These are phyloP conservation scores for Rynchops niger DNA, from an alignment of 2,113 vertebrate genomes.

Conservation along the genomic window DNA sequence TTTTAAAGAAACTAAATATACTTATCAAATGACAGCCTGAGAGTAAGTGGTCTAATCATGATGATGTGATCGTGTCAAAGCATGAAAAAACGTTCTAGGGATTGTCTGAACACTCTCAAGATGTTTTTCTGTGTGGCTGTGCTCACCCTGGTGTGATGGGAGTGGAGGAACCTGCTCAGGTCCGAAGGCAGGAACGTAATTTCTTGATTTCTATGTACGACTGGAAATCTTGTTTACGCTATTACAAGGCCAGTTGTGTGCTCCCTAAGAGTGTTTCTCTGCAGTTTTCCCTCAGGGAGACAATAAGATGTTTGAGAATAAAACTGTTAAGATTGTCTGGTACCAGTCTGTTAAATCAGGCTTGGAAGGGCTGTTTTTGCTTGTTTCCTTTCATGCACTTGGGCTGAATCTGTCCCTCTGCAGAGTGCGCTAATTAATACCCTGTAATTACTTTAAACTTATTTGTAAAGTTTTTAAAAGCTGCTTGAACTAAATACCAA, in stretches of 20 bases:
- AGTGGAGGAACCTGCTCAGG: not conserved
- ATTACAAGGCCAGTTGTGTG: not conserved
- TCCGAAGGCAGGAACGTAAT: not conserved
- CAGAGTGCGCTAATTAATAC: not conserved
- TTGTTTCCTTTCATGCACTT: not conserved
- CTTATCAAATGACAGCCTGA: not conserved
- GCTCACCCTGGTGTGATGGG: rapidly evolving
- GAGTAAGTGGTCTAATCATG: not conserved
- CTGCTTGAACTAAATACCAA: slow-evolving; percentile 10
- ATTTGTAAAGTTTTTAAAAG: not conserved
- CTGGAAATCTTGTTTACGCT: not conserved
- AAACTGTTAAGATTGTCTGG: not conserved
- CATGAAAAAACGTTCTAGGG: not conserved
- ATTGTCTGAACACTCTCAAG: not conserved
- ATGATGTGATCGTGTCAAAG: not conserved
- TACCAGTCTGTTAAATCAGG: not conserved
- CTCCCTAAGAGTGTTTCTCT: not conserved
- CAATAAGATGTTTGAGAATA: not conserved
- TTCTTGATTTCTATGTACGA: not conserved
- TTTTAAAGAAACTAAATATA: not conserved
- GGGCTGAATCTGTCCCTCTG: not conserved
- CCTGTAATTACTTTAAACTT: not conserved
- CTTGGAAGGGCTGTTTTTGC: not conserved
- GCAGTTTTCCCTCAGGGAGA: not conserved
- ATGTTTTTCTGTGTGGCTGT: not conserved